Percentiles rank a stretch among this genome's conserved stretches.
These are phyloP conservation scores for Acropternis orthonyx DNA, from an alignment of 2,797 vertebrate species.

Conservation along the genomic window DNA sequence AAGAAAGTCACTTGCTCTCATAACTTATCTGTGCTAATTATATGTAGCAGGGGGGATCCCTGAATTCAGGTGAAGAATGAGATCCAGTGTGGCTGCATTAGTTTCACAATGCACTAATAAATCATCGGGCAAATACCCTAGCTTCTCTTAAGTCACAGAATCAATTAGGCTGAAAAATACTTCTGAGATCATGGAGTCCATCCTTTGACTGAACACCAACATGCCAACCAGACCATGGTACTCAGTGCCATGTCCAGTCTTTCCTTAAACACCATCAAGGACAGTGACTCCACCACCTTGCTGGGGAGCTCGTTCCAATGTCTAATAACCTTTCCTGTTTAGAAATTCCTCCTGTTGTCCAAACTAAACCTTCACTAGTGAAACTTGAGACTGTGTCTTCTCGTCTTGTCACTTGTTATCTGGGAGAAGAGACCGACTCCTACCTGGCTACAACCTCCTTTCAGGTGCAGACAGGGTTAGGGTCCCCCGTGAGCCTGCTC, in stretches of 20 bases:
- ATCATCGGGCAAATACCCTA: accelerated
- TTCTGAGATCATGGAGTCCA: neutral
- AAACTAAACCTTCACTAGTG: neutral
- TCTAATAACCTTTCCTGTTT: neutral
- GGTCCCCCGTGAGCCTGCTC: neutral
- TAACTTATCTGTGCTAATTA: neutral
- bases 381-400: neutral
- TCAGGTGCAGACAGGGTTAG: neutral
- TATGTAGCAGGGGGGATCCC: accelerated
- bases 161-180: neutral
- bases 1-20: neutral
- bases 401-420: too few species aligned
- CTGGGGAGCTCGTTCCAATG: neutral
- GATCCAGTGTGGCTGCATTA: accelerated
- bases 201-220: accelerated
- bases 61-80: accelerated
- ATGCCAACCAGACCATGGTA: neutral
- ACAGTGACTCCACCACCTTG: neutral
- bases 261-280: neutral
- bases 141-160: neutral
- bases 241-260: neutral
- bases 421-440: neutral
- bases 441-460: accelerated
- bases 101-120: neutral
- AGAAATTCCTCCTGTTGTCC: neutral